Conservation (phyloP, 2,888 invertebrate genomes). For the Platycnemis pennipes region DNA sequence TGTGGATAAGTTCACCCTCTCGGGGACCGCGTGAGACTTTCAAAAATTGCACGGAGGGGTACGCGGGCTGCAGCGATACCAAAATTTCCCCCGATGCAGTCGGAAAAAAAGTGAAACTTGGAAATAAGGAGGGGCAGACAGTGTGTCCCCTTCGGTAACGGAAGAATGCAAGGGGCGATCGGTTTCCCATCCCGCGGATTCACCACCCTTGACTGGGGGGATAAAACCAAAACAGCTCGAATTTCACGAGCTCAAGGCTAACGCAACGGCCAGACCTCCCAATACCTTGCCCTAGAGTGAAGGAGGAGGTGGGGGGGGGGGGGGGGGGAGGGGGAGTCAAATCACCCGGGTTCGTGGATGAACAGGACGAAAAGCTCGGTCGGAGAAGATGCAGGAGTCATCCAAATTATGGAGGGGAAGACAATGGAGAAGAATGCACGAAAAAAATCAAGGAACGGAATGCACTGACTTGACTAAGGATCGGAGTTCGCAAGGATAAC, state of each 20-base stretch:
- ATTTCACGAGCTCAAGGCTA: background rate
- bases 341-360: background rate
- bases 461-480: constrained; percentile 24
- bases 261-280: background rate
- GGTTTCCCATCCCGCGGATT: no score
- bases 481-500: constrained; percentile 11
- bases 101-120: no score
- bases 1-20: no score
- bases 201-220: background rate
- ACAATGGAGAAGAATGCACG: background rate
- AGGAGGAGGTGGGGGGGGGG: background rate
- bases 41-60: background rate
- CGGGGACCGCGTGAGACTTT: background rate
- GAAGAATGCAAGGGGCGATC: background rate
- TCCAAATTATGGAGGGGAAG: background rate
- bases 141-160: background rate
- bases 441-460: background rate
- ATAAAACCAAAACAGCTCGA: background rate
- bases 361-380: no score
- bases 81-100: background rate
- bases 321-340: background rate
- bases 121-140: background rate
- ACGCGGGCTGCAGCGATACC: background rate
- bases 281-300: no score
- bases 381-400: background rate